Evolutionary conservation across 2,888 invertebrate genomes (phyloP).

Genomic region (Daptonema setosum): DNA sequence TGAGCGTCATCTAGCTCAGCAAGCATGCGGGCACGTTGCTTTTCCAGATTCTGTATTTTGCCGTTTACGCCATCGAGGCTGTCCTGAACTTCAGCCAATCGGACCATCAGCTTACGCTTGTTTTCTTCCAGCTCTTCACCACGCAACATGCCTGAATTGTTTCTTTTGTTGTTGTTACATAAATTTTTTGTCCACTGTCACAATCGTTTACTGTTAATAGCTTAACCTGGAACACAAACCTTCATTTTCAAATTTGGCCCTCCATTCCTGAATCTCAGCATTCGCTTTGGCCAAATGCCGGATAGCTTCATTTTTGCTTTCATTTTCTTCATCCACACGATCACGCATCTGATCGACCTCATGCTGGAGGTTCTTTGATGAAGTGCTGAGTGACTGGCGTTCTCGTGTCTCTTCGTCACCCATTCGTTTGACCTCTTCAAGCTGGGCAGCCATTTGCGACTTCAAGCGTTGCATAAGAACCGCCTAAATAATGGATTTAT

Average conservation of each 20-base stretch:
- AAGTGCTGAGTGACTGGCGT: conserved; percentile 34
- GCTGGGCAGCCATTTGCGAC: conserved; percentile 72
- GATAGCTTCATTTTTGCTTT: conserved; percentile 83
- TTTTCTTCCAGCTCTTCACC: conserved; percentile 35
- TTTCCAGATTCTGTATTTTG: conserved; percentile 86
- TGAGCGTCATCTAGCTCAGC: conserved; percentile 93
- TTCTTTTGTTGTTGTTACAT: no score
- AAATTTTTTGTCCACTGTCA: no score
- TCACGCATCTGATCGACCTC: conserved; percentile 96
- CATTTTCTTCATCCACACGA: conserved; percentile 95
- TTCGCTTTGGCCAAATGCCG: conserved; percentile 96
- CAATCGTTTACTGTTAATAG: no score
- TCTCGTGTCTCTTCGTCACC: conserved; percentile 74
- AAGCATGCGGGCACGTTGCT: conserved; percentile 75
- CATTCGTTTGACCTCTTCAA: conserved; percentile 92
- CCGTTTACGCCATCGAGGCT: conserved; percentile 72
- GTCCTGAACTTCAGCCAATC: conserved; percentile 61
- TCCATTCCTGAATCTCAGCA: conserved; percentile 41
- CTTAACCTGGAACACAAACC: no score
- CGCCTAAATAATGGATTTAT: background rate
- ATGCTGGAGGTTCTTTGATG: conserved; percentile 95
- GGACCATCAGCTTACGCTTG: conserved; percentile 60
- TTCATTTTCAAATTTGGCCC: conserved; percentile 8
- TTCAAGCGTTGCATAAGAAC: background rate
- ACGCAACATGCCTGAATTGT: conserved; percentile 63